phyloP scores from a whole-genome alignment of 2,113 vertebrate genomes.

The Catharus fuscescens region DNA sequence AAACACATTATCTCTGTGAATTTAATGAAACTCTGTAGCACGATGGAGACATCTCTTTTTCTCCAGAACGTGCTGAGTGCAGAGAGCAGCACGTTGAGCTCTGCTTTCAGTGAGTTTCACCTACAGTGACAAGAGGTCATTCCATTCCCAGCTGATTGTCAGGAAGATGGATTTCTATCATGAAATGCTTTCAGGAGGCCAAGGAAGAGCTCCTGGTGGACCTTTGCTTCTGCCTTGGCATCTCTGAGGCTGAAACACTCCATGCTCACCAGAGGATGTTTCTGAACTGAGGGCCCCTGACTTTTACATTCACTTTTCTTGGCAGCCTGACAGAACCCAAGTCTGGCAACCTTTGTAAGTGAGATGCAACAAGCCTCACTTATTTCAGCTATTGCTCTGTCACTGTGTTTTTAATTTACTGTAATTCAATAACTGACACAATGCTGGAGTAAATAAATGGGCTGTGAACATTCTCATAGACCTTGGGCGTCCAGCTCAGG shows the following conservation, averaged over 20 bases:
- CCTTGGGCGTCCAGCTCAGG: constrained; percentile 35
- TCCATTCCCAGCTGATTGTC: background rate
- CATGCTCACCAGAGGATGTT: background rate
- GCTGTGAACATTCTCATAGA: constrained; percentile 48
- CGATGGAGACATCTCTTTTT: background rate
- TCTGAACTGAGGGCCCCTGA: background rate
- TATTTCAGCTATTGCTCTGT: constrained; percentile 56
- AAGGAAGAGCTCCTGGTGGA: background rate
- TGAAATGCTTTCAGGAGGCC: background rate
- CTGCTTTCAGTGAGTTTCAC: background rate
- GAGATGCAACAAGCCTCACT: constrained; percentile 43
- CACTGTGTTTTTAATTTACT: constrained; percentile 64
- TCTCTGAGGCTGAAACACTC: background rate
- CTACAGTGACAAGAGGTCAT: background rate
- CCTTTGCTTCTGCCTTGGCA: constrained; percentile 1
- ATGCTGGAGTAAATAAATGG: constrained; percentile 57
- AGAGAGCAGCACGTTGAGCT: background rate
- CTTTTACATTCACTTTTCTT: constrained; percentile 51
- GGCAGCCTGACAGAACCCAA: constrained; percentile 41
- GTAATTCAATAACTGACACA: constrained; percentile 57
- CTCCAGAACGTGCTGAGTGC: background rate
- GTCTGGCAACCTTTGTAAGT: constrained; percentile 44
- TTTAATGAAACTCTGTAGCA: background rate
- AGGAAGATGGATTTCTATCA: background rate
- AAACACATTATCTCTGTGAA: background rate